Base-by-base conservation (phyloP, 2,888 invertebrate species). In the Caenorhabditis sinica region DNA sequence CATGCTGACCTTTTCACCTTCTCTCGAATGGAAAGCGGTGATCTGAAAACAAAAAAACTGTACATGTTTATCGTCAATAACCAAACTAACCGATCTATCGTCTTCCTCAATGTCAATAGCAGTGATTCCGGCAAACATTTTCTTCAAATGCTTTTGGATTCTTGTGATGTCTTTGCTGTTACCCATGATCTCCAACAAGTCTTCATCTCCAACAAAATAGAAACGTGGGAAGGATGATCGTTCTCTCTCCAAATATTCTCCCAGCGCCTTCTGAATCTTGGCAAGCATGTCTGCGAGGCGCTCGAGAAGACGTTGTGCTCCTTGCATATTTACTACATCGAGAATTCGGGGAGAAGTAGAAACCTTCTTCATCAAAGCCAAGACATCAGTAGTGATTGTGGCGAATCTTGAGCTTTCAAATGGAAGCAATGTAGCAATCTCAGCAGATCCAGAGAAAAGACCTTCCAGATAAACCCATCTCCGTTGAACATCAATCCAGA, bases 171-270 rank as follows among this genome's bases (percentile, higher is more conserved):
- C 99, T 94, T 99, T 99, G 94, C 97, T 97, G 95, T 99, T 99
- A 89, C 99, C 99, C 93, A 99, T 99, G 71, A 99, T 99, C 94
- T 99, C 99, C 82, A 99, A 94, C 85, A 99, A 94, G 95, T 99
- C 99, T 94, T 99, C 99, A 93, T 99, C 99, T 87, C 99, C 99
- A 84, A 99, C 99, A 93, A 99, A 99, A 94, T 99, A 99, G 94
- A 99, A 99, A 88, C 93, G 98, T n/a, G 89, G 88, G 83, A 88
- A 87, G 1, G 82, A 83, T 0, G 84, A 85, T 23, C 86, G 65
- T 71, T 87, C 98, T 80, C 98, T 95, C 93, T 99, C 99, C 87
- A 99, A 94, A 93, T 99, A 99, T 94, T 99, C 99, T 91, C 99
- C 99, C n/a, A 99, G 95, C 3, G 99, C 99, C 93, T 99, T 99